Evolutionary conservation across 2,113 vertebrate species (phyloP).

Genomic region (Cisticola juncidis): DNA sequence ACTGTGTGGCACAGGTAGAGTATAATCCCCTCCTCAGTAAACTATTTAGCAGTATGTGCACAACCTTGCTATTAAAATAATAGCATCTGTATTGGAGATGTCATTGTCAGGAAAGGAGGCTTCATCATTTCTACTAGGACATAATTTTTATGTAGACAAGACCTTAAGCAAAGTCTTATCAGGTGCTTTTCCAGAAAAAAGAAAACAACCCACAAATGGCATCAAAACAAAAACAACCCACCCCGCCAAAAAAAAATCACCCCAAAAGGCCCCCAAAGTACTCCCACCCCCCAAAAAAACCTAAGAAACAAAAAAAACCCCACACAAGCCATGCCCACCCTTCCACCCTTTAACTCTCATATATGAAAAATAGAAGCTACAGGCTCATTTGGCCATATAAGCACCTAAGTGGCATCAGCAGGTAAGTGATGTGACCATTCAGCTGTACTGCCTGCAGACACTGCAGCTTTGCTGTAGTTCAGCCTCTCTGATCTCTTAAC

Average conservation of each 20-base stretch:
- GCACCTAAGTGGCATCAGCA: not conserved
- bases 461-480: not conserved
- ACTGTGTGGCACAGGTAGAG: not conserved
- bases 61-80: not conserved
- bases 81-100: not conserved
- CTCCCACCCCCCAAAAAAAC: rapidly evolving
- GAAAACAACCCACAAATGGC: not conserved
- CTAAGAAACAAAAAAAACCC: too few species aligned
- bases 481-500: not conserved
- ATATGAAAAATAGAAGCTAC: not conserved
- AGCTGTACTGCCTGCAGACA: not conserved
- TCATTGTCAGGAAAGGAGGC: not conserved
- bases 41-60: not conserved
- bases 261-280: not conserved
- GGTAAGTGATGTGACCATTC: not conserved
- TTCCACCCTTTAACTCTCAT: not conserved
- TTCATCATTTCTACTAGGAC: not conserved
- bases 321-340: not conserved
- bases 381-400: not conserved
- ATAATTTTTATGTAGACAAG: not conserved
- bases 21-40: not conserved
- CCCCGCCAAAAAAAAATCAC: not conserved
- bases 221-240: not conserved
- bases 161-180: not conserved
- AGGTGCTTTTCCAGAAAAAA: not conserved